Base-by-base conservation (phyloP, 2,888 invertebrate genomes). In the Napeogenes inachia region DNA sequence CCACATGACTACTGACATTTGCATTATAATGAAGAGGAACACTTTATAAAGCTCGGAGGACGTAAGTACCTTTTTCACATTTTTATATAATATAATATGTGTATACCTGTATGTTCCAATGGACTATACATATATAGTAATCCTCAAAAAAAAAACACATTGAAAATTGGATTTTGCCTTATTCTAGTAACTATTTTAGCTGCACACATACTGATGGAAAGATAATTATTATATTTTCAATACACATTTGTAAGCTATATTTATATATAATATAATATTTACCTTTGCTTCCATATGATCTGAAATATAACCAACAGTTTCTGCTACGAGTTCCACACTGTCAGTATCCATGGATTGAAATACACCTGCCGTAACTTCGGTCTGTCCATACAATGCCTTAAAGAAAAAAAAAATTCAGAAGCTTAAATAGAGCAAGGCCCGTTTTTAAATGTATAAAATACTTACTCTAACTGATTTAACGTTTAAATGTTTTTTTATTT, bases 241-340 rank as follows among this genome's bases (percentile, higher is more conserved):
- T 2, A 13, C 6, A n/a, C 4, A n/a, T 47, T 4, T n/a, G 13
- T 21, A 47, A 47, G 21, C 4, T 2, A 4, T n/a, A 6, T 13
- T 13, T 47, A 47, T 13, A n/a, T 47, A n/a, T 4, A 54, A 47
- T 45, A 12, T 32, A 59, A 54, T 50, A 38, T 35, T 59, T 69
- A 92, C 93, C 91, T 92, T 93, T 3, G 85, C 91, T 85, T 94
- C 94, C 0, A 87, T 65, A 66, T 94, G 93, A 57, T 94, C 92
- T 2, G 88, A 81, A 32, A 94, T 70, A 70, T 91, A 87, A 1
- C 94, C 94, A 4, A 94, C 93, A 0, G 93, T 93, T 4, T 87
- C 89, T 0, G 91, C 91, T 0, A 91, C 85, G 45, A 91, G 71
- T n/a, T 92, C 87, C 6, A 78, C 77, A 13, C 81, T 79, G 67